Base-by-base conservation (phyloP, 2,113 vertebrate species). In the Amblyornis subalaris region DNA sequence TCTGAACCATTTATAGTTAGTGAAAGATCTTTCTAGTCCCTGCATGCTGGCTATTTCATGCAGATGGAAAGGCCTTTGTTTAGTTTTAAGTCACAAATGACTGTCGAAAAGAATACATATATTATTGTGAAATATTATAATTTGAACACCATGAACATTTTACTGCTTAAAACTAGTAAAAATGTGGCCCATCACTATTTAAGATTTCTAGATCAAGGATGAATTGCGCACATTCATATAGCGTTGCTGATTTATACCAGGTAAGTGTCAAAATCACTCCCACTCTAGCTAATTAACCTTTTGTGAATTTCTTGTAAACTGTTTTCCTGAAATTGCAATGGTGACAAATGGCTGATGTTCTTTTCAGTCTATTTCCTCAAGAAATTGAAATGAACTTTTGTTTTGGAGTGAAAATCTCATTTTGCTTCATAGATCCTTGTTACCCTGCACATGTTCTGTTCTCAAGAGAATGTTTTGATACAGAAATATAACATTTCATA, bases 331-430 rank as follows among this genome's bases (percentile, higher is more conserved):
- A 71, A 69, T 29, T 67, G 29, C 33, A 61, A 45, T 44, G 7
- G 12, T 91, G 74, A 82, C 31, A 92, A 95, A 93, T 36, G 26
- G 33, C 7, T 87, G 65, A 72, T 75, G 36, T 57, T 57, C 23
- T 89, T 95, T 67, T 84, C 58, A 35, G 19, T 84, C 42, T 79
- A 13, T 78, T 89, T 92, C 70, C 4, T 2, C 38, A 73, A 91
- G 40, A 96, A 90, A 93, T 94, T 82, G 76, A 92, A 89, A 92
- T 14, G 12, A 94, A 58, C 50, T 92, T 92, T 70, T 81, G 18
- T 78, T 92, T 94, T 88, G 23, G 35, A 76, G 35, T n/a, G 45
- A 88, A 89, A 94, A 79, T 85, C 84, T 93, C 62, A 70, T 85
- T 85, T 91, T 48, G 28, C 7, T 65, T 83, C 38, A 58, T 11